These are phyloP conservation scores for Melanotaenia nigrans DNA, from an alignment of 2,797 vertebrate species.

Conservation along the genomic window DNA sequence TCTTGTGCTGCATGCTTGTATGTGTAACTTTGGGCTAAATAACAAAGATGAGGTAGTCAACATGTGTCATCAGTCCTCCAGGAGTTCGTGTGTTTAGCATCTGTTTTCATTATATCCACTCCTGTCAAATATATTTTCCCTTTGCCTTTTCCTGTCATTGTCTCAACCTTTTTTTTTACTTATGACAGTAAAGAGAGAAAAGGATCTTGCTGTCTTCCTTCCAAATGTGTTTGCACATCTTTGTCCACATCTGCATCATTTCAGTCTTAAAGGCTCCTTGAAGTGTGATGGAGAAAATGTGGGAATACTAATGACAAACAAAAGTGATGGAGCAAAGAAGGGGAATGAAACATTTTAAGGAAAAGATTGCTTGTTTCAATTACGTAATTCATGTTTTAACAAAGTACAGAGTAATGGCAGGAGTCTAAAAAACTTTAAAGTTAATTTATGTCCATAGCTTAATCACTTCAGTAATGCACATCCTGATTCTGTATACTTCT, in stretches of 20 bases:
- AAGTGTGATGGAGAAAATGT: too few species aligned
- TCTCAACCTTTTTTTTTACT: slow-evolving; percentile 17
- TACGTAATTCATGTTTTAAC: too few species aligned
- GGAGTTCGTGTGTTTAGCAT: slow-evolving; percentile 26
- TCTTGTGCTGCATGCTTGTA: slow-evolving; percentile 4
- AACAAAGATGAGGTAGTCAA: slow-evolving; percentile 26
- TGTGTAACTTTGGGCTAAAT: slow-evolving; percentile 15
- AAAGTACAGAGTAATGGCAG: too few species aligned
- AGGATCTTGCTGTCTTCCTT: slow-evolving; percentile 44
- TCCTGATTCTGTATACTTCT: too few species aligned
- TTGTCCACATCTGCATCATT: slow-evolving; percentile 35
- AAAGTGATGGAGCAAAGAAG: too few species aligned
- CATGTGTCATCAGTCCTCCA: slow-evolving; percentile 13
- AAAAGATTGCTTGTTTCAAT: too few species aligned
- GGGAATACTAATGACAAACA: too few species aligned
- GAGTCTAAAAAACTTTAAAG: too few species aligned
- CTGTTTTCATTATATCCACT: slow-evolving; percentile 39
- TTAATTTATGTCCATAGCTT: too few species aligned
- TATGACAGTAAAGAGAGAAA: slow-evolving; percentile 49
- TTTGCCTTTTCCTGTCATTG: slow-evolving; percentile 12
- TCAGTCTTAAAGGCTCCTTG: not conserved
- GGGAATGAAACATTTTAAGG: too few species aligned
- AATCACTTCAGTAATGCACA: too few species aligned
- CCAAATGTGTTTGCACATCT: slow-evolving; percentile 35
- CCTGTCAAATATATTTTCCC: slow-evolving; percentile 19